Evolutionary conservation across 2,113 vertebrate species (phyloP), one percentile per base, ranked within the genome.

Genomic region (Etia nguti): DNA sequence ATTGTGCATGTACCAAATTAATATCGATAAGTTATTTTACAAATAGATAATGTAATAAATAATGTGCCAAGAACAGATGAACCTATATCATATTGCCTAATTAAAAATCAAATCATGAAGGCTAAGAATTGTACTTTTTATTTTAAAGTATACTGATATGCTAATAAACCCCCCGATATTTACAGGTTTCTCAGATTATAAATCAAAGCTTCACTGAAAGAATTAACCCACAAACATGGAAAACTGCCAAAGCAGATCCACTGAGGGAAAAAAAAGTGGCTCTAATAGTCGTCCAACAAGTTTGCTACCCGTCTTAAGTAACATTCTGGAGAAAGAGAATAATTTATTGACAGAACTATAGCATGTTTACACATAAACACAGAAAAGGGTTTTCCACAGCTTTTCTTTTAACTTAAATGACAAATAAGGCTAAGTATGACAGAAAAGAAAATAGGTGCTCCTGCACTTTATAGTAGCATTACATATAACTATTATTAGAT

Each of bases 201-300:
- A 38, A 13, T 38, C 60, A 65, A 34, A 38, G 60, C 60, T 65
- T 38, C 60, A 65, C 0, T 12, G 34, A n/a, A 65, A n/a, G 4
- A 38, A 65, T 65, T 34, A 12, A 38, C 20, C 60, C 60, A 60
- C 29, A 60, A 9, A 34, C 16, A 60, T 31, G 57, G 57, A 60
- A 60, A 60, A 31, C 57, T 1, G 29, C 15, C 57, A 59, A 18
- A 18, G 31, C 56, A 31, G 26, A 59, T 31, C 56, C 56, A 31
- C 1, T 3, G 8, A 2, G 8, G 57, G 12, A 0, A 6, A 0
- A 2, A 10, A 1, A 7, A 5, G 15, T 10, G 59, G 6, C 60
- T 65, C 60, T 3, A n/a, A 65, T 1, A 36, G 60, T 38, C 1
- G 6, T 3, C 31, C 18, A 38, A 36, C 20, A 65, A 65, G 34